Base-by-base conservation (phyloP, 35 echinoderm and acorn worm species). In the Eucidaris tribuloides region DNA sequence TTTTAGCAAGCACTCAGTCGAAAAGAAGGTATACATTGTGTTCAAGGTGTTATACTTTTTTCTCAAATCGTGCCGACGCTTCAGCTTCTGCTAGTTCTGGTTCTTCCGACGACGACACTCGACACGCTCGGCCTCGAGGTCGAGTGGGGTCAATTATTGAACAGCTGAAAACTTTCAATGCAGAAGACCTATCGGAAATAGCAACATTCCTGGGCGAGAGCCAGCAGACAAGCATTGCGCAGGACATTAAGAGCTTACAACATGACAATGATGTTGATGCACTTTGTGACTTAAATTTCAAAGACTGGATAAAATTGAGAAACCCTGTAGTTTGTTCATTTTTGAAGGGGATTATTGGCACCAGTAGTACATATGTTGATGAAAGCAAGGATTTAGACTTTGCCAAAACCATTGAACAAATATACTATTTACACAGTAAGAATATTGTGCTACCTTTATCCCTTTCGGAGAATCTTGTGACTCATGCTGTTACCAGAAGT, bases 401-500 rank as follows among this genome's bases (percentile, higher is more conserved):
- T 23, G 82, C 82, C 2, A 84, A 84, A 58, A 65, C 59, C 19
- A 46, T 50, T 19, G 80, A 82, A 27, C 20, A 31, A 71, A 31
- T 82, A 71, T 82, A 82, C 34, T 20, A 50, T 60, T 13, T 38
- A 11, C 50, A 25, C 4, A 63, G 32, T 27, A 5, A 42, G 4
- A 7, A 31, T n/a, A 50, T 34, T 72, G 80, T 82, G 20, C 57
- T 82, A 28, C 80, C 80, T 7, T 71, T 84, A 7, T 42, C 82
- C 0, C 64, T 85, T 76, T 25, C 37, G 42, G 82, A 85, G 42
- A 66, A 66, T 35, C 29, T 85, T 77, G 20, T 85, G 6, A 54
- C 33, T 11, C 64, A 85, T 76, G 34, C 82, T 22, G 37, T 85
- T 35, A 37, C 58, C 0, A 28, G 42, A 19, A 85, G 82, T 43